Evolutionary conservation across 2,888 invertebrate species (phyloP).

Genomic region (Ophion slaviceki): DNA sequence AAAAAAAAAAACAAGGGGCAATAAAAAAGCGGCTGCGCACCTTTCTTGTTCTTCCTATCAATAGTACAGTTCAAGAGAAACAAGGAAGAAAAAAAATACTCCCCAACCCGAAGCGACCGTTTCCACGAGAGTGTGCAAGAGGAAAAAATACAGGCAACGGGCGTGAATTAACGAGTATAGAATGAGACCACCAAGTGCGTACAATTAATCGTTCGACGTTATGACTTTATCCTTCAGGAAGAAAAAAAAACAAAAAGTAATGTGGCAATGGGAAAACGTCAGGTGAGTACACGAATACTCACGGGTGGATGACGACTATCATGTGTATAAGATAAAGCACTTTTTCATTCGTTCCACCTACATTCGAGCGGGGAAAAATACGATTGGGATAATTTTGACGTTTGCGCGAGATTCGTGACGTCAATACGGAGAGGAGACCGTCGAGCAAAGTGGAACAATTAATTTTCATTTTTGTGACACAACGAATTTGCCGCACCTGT

Average conservation of each 20-base stretch:
- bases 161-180: slow-evolving; percentile 32
- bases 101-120: too few relatives aligned
- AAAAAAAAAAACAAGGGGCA: too few relatives aligned
- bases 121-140: background rate
- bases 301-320: slow-evolving; percentile 9
- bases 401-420: slow-evolving; percentile 46
- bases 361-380: background rate
- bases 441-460: too few relatives aligned
- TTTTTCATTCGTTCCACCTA: slow-evolving; percentile 18
- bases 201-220: slow-evolving; percentile 54
- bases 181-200: slow-evolving; percentile 12
- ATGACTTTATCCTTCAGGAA: slow-evolving; percentile 12
- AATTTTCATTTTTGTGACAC: too few relatives aligned
- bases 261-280: background rate
- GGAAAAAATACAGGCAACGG: slow-evolving; percentile 25
- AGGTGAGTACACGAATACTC: slow-evolving; percentile 31
- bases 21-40: too few relatives aligned
- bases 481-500: too few relatives aligned
- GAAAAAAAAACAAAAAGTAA: slow-evolving; percentile 5
- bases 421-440: background rate
- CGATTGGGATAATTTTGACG: slow-evolving; percentile 54
- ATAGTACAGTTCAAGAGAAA: too few relatives aligned
- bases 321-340: slow-evolving; percentile 26
- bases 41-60: too few relatives aligned
- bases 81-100: too few relatives aligned